Base-by-base conservation (phyloP, 1,140 invertebrate species). In the Gryllus bimaculatus region DNA sequence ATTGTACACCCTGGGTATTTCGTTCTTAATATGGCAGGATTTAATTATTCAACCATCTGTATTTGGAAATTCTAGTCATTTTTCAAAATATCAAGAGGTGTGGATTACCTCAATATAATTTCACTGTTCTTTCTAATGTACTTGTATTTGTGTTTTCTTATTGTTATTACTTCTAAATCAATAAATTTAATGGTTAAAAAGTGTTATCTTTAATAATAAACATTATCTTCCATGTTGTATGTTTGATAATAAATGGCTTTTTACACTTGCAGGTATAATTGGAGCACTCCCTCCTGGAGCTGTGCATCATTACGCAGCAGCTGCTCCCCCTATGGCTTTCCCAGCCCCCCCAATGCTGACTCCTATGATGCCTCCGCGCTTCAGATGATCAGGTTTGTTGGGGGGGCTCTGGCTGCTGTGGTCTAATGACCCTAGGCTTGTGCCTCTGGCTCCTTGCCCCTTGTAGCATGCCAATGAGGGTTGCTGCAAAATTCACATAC, bases 331-430 rank as follows among this genome's bases (percentile, higher is more conserved):
- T 75, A 90, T 91, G 89, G 87, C 85, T 78, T 90, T 90, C 81
- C 89, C 89, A 20, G 87, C 89, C 81, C 89, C 87, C 80, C 90
- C 89, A 80, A 89, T 91, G 87, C 84, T 89, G 80, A 86, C 88
- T 79, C 90, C 90, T 80, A 91, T 92, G 89, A 92, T 93, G 91
- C 91, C 91, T 85, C 91, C 91, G 79, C 90, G 92, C 85, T 93
- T 92, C 86, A 92, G 92, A 92, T 93, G 92, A 93, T 93, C 91
- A 81, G 79, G 79, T 81, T 80, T 81, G 79, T 78, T 80, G 74
- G 79, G 81, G 80, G 80, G 80, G 77, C 77, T 80, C 74, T 80
- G 80, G 80, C 80, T 80, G 8, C 77, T 80, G 47, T 80, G 80
- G 80, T 78, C 77, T 20, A 74, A 39, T 47, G 26, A 73, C 49